These are phyloP conservation scores for Eudorcas thomsonii DNA, from an alignment of 2,113 vertebrate species.

Conservation along the genomic window DNA sequence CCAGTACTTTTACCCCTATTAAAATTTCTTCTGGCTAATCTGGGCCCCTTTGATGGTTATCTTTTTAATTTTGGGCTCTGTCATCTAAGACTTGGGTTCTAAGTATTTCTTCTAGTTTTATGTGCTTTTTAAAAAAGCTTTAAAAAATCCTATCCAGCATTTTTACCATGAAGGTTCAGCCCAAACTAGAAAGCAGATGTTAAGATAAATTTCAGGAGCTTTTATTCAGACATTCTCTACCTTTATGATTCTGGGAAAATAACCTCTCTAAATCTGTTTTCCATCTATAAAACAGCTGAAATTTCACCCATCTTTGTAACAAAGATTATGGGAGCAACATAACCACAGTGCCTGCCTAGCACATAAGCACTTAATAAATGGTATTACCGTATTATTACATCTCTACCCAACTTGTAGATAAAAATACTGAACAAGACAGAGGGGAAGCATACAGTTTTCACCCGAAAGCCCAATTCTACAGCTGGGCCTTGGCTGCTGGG, in stretches of 20 bases:
- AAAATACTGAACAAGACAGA: neutral
- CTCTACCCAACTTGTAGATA: neutral
- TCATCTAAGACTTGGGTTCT: neutral
- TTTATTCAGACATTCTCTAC: neutral
- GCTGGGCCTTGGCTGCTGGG: neutral
- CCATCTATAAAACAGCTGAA: neutral
- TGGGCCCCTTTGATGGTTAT: neutral
- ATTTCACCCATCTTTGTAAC: neutral
- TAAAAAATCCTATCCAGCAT: neutral
- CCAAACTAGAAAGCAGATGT: neutral
- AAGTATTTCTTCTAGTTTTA: slow-evolving; percentile 9
- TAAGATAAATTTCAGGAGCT: neutral
- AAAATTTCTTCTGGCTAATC: neutral
- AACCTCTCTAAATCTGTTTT: neutral
- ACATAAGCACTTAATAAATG: neutral
- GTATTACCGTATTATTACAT: neutral
- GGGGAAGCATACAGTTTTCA: neutral
- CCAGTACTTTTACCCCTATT: neutral
- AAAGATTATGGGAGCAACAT: neutral
- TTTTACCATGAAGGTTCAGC: neutral
- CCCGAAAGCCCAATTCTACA: neutral
- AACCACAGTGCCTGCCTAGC: neutral
- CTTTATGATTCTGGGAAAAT: neutral
- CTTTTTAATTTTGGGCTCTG: neutral
- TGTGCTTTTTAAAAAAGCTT: neutral